phyloP scores from a whole-genome alignment of 2,797 vertebrate genomes.

The Leuciscus waleckii region DNA sequence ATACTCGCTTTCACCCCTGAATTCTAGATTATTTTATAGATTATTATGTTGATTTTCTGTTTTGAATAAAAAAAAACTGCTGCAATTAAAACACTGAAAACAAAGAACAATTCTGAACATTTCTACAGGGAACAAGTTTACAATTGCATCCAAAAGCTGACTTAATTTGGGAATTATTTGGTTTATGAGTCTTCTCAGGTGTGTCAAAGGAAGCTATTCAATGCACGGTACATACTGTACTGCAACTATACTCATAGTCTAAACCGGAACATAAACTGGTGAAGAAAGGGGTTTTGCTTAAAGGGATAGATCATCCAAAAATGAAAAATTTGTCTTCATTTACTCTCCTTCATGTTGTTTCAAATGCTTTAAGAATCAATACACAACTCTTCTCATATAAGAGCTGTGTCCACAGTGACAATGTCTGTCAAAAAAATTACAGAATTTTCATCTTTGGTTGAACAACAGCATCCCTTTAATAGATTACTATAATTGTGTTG shows the following conservation, averaged over 20 bases:
- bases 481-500: neutral
- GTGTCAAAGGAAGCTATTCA: neutral
- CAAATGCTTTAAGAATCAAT: neutral
- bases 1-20: neutral
- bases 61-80: neutral
- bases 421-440: neutral
- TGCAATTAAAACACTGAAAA: neutral
- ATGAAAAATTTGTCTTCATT: neutral
- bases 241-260: neutral
- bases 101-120: neutral
- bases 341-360: neutral
- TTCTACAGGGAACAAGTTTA: neutral
- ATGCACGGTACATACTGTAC: neutral
- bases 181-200: neutral
- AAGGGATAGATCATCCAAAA: neutral
- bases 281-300: neutral
- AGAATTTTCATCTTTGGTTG: neutral
- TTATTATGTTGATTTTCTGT: neutral
- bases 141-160: neutral
- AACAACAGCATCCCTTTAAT: neutral
- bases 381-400: neutral
- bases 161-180: neutral
- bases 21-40: conserved; percentile 3
- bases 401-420: neutral
- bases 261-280: neutral